Conservation (phyloP, 2,113 vertebrate genomes). For the Aleadryas rufinucha region DNA sequence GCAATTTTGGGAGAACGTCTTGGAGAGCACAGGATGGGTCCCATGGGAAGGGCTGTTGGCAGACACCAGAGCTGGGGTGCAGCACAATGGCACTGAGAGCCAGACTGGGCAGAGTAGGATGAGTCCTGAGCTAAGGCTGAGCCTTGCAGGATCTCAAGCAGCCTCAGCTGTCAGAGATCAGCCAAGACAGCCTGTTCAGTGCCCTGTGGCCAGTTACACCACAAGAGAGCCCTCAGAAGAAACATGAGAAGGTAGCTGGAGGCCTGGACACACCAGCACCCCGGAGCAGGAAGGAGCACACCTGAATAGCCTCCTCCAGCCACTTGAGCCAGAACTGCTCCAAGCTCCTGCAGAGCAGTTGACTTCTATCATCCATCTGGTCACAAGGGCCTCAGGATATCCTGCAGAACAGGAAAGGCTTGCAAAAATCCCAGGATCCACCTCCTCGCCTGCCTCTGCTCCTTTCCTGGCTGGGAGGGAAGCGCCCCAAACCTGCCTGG, state of each 20-base stretch:
- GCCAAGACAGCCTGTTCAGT: not conserved
- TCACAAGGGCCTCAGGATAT: conserved; percentile 48
- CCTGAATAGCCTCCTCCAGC: not conserved
- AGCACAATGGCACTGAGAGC: accelerated
- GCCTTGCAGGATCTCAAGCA: not conserved
- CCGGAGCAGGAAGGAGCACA: not conserved
- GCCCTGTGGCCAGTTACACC: too few species aligned
- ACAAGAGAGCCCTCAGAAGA: not conserved
- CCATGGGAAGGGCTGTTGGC: accelerated
- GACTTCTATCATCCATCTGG: not conserved
- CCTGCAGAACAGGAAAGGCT: conserved; percentile 54
- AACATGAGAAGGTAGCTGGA: not conserved
- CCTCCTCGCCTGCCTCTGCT: not conserved
- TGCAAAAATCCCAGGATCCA: not conserved
- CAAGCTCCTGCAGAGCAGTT: not conserved
- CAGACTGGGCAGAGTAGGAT: not conserved
- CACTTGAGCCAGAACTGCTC: not conserved
- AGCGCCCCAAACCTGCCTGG: not conserved
- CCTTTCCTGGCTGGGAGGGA: conserved; percentile 21
- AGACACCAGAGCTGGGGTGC: accelerated
- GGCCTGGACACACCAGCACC: not conserved
- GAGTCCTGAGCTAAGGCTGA: not conserved
- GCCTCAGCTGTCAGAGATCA: not conserved
- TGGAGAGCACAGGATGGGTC: not conserved
- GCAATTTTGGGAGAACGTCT: not conserved